These are phyloP conservation scores for Melanocharis versteri DNA, from an alignment of 2,113 vertebrate species.

Conservation along the genomic window DNA sequence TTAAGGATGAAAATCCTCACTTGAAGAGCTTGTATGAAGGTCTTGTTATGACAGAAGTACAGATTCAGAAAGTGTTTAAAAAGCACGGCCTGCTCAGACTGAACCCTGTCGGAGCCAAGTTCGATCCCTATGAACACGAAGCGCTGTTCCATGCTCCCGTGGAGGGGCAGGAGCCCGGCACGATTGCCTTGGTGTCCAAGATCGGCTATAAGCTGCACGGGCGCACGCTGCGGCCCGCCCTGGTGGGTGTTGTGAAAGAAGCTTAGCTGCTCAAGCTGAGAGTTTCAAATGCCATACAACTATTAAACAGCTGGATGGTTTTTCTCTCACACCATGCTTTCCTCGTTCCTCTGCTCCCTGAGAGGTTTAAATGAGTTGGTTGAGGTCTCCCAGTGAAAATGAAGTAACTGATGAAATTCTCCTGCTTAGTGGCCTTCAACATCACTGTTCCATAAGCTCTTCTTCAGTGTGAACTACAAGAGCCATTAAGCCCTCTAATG, in stretches of 20 bases:
- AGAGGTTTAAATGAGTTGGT: background rate
- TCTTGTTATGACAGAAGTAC: constrained; percentile 89
- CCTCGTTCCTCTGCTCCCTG: background rate
- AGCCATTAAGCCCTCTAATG: background rate
- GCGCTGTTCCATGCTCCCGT: constrained; percentile 87
- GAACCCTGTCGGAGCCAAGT: constrained; percentile 87
- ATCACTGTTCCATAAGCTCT: background rate
- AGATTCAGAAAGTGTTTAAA: constrained; percentile 95
- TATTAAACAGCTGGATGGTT: constrained; percentile 16
- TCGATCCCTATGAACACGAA: constrained; percentile 95
- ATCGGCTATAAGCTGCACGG: constrained; percentile 95
- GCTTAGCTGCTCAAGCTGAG: constrained; percentile 55
- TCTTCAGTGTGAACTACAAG: background rate
- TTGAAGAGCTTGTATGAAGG: constrained; percentile 94
- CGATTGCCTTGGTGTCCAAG: constrained; percentile 88
- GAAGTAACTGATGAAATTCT: background rate
- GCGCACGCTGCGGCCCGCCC: constrained; percentile 90
- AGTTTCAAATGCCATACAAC: constrained; percentile 24
- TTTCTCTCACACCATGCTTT: background rate
- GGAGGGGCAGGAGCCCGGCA: constrained; percentile 89
- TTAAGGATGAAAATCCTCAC: constrained; percentile 87
- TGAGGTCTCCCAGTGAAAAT: background rate
- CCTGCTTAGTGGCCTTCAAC: background rate
- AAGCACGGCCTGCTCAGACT: constrained; percentile 90
- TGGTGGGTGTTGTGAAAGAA: constrained; percentile 92